Base-by-base conservation (phyloP, 2,113 vertebrate species). In the Morone saxatilis region DNA sequence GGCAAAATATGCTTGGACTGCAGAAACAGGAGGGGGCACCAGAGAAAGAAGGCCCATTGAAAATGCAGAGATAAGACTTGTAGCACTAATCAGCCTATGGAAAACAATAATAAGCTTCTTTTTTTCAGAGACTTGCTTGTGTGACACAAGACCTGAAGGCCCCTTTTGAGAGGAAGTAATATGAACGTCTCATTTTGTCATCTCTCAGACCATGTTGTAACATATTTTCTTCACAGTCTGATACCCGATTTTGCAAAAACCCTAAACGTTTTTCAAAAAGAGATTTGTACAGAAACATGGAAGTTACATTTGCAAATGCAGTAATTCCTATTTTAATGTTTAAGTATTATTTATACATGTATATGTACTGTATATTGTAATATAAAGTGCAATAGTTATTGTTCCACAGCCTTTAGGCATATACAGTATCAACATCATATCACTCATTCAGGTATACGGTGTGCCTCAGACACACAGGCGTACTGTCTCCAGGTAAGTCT, bases 381-480 rank as follows among this genome's bases (percentile, higher is more conserved):
- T 97, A 97, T 94, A 95, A 97, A 95, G 97, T 98, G 97, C 96
- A 97, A 98, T 97, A 96, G 93, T 93, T 90, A 93, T 93, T 82
- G 87, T 77, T 90, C 57, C 83, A 87, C 84, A 80, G 75, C 66
- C 77, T 89, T 60, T 84, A 81, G 83, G 70, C 67, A 50, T 50
- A 76, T 63, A 68, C 47, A 19, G 71, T 61, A 47, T 76, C 57
- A 72, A 40, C 72, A 53, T 67, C 62, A 36, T 70, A 86, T 78
- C 84, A 86, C 66, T 89, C 86, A 83, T 93, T 91, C 91, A 92
- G 91, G 89, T 90, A 83, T 71, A 48, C 54, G 19, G 82, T 66
- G 78, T 75, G 82, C 53, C 76, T 80, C 57, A 80, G 43, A 85
- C 76, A 79, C 81, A 74, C 72, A 75, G 54, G 22, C 61, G 38